phyloP scores from a whole-genome alignment of 2,113 vertebrate genomes.

The Euleptes europaea region DNA sequence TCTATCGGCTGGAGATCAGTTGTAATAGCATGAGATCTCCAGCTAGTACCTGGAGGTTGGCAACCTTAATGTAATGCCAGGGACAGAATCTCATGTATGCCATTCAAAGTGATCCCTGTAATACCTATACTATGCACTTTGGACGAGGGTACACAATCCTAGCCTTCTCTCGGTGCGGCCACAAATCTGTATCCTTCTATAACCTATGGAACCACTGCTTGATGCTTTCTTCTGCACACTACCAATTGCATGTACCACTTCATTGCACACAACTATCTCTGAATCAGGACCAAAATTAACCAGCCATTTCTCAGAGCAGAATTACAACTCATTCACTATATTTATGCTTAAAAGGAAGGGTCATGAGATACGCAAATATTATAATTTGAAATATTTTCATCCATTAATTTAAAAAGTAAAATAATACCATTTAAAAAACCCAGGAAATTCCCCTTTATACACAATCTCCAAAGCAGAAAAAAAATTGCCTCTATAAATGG shows the following conservation, averaged over 20 bases:
- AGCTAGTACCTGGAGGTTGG: too few species aligned
- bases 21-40: too few species aligned
- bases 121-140: not conserved
- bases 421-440: constrained; percentile 21
- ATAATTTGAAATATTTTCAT: constrained; percentile 37
- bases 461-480: constrained; percentile 44
- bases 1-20: too few species aligned
- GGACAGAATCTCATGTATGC: not conserved
- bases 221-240: not conserved
- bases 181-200: not conserved
- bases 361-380: constrained; percentile 17
- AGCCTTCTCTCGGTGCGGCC: not conserved
- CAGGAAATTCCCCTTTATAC: constrained; percentile 35
- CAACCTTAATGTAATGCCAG: too few species aligned
- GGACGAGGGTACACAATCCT: too few species aligned
- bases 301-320: not conserved
- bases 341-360: constrained; percentile 1
- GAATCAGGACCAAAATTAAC: not conserved
- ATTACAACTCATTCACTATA: not conserved
- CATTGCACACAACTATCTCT: not conserved
- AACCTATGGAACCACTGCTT: not conserved
- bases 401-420: constrained; percentile 19
- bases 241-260: not conserved
- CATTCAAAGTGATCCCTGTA: not conserved
- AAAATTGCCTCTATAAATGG: constrained; percentile 62